These are phyloP conservation scores for Scolanthus callimorphus DNA, from an alignment of 92 coral and sea anemone genomes.

Conservation along the genomic window DNA sequence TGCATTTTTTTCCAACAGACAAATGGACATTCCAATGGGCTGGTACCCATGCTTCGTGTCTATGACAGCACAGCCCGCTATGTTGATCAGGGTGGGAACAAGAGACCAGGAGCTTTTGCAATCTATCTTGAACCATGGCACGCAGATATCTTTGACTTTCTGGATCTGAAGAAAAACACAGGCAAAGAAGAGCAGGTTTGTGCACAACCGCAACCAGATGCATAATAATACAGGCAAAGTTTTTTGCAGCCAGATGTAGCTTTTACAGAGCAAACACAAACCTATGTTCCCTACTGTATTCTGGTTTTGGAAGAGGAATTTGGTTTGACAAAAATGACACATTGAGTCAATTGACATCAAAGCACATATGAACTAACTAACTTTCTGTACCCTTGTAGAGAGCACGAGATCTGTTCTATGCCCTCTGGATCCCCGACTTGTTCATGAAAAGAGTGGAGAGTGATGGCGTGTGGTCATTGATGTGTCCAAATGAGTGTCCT, in stretches of 20 bases:
- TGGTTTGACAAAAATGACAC: too few relatives aligned
- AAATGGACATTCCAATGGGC: constrained; percentile 91
- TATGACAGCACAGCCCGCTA: constrained; percentile 92
- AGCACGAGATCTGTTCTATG: constrained; percentile 93
- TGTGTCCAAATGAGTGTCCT: constrained; percentile 96
- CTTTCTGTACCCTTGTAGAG: constrained; percentile 45
- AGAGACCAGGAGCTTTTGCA: constrained; percentile 97
- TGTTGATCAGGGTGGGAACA: constrained; percentile 98
- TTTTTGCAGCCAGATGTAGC: too few relatives aligned
- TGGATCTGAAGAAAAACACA: constrained; percentile 91
- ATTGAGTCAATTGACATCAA: not conserved
- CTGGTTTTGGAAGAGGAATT: too few relatives aligned
- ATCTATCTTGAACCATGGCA: constrained; percentile 98
- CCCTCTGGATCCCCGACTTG: constrained; percentile 93
- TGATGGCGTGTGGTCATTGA: constrained; percentile 81
- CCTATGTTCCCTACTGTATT: too few relatives aligned
- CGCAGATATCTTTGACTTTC: constrained; percentile 79
- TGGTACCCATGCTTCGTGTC: constrained; percentile 93
- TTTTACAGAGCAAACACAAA: too few relatives aligned
- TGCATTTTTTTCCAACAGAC: constrained; percentile 42
- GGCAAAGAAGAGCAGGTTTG: constrained; percentile 99
- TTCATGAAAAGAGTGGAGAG: constrained; percentile 89
- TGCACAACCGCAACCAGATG: too few relatives aligned
- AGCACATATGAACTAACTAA: not conserved
- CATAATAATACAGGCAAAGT: too few relatives aligned